Conservation (phyloP, 2,888 invertebrate species). For the Cordylochernes scorpioides region DNA sequence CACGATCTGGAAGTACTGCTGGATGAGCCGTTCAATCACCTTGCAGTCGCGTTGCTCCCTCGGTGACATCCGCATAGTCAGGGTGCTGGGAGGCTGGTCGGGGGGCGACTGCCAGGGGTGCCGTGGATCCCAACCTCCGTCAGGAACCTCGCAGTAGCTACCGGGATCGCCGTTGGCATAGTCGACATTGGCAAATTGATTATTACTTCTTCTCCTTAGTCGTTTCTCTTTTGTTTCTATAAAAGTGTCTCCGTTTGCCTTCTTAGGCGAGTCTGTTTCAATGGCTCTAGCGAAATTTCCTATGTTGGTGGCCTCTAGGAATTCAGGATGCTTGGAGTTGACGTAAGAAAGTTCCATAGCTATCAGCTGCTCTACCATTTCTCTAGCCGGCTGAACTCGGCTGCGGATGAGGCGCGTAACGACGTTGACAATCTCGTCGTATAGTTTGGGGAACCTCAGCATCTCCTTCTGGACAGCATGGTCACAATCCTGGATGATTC, state of each 20-base stretch:
- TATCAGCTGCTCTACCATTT: slow-evolving; percentile 91
- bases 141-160: too few relatives aligned
- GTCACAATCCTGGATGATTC: slow-evolving; percentile 94
- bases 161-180: too few relatives aligned
- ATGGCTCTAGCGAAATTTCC: slow-evolving; percentile 40
- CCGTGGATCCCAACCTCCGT: slow-evolving; percentile 22
- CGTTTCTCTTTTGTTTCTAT: too few relatives aligned
- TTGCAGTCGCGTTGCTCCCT: slow-evolving; percentile 84
- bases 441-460: slow-evolving; percentile 81
- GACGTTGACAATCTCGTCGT: slow-evolving; percentile 91
- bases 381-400: slow-evolving; percentile 74
- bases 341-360: slow-evolving; percentile 94
- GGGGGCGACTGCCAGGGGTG: not conserved
- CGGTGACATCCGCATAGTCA: slow-evolving; percentile 44
- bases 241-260: too few relatives aligned
- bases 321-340: slow-evolving; percentile 98
- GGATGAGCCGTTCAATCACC: slow-evolving; percentile 83
- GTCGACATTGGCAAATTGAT: too few relatives aligned
- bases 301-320: slow-evolving; percentile 74
- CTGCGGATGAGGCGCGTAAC: slow-evolving; percentile 74
- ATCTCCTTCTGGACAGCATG: slow-evolving; percentile 75
- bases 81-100: slow-evolving; percentile 19
- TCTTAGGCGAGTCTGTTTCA: slow-evolving; percentile 7
- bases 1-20: slow-evolving; percentile 93
- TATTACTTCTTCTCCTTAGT: too few relatives aligned